These are phyloP conservation scores for Cosmia trapezina DNA, from an alignment of 2,888 invertebrate genomes.

Conservation along the genomic window DNA sequence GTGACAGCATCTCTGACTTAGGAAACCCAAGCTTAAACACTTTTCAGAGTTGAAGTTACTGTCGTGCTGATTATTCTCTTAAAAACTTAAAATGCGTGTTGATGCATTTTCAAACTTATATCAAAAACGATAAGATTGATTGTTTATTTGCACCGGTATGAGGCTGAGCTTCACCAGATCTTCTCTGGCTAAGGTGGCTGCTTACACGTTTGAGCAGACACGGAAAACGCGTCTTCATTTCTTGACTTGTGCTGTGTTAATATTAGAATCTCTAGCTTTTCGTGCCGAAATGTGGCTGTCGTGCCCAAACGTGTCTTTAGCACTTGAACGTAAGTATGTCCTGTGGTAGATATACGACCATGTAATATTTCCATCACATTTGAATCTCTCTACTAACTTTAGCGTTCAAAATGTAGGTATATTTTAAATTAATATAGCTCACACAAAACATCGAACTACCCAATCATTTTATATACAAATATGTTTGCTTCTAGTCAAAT, in stretches of 20 bases:
- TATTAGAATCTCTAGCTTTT: neutral
- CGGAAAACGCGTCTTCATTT: neutral
- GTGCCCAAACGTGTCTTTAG: neutral
- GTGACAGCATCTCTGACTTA: neutral
- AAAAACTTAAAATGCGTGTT: neutral
- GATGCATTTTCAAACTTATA: neutral
- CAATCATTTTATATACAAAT: neutral
- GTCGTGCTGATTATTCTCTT: no score
- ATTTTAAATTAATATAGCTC: neutral
- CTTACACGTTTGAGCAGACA: neutral
- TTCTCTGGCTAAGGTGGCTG: neutral
- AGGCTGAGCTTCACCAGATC: constrained; percentile 6
- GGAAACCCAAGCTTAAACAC: neutral
- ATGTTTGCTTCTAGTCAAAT: no score
- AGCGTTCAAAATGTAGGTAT: neutral
- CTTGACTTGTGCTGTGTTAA: neutral
- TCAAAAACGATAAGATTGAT: neutral
- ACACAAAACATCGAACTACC: neutral
- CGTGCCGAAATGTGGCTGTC: neutral
- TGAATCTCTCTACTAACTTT: neutral
- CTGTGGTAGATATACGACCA: neutral
- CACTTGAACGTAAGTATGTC: neutral
- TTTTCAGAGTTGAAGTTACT: neutral
- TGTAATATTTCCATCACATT: neutral
- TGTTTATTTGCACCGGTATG: neutral